phyloP scores from a whole-genome alignment of 2,797 vertebrate genomes.

The Enteromius thamalakanensis region DNA sequence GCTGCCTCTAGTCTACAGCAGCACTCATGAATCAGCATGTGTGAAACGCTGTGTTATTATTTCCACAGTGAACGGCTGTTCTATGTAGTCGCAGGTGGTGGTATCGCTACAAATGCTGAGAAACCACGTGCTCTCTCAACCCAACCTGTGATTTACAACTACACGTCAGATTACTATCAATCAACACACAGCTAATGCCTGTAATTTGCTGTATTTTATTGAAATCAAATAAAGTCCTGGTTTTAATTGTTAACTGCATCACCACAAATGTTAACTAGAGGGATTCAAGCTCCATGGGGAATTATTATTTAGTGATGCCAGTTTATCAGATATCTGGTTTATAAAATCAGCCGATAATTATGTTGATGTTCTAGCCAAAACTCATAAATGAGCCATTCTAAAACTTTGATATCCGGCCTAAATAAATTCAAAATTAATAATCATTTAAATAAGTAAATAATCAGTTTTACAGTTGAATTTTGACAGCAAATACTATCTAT shows the following conservation, averaged over 20 bases:
- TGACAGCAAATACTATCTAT: too few species aligned
- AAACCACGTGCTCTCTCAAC: conserved; percentile 41
- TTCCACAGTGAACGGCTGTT: not conserved
- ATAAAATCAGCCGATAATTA: not conserved
- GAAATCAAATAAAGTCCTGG: not conserved
- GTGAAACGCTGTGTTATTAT: conserved; percentile 7
- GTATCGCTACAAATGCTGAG: conserved; percentile 57
- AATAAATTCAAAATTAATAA: not conserved
- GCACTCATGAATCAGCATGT: not conserved
- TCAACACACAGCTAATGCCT: conserved; percentile 72
- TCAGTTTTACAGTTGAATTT: too few species aligned
- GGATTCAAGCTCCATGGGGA: not conserved
- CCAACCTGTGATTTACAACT: conserved; percentile 73
- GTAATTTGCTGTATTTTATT: conserved; percentile 58
- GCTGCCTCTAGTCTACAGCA: not conserved
- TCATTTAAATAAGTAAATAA: too few species aligned
- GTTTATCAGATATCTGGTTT: not conserved
- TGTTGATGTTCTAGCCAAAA: not conserved
- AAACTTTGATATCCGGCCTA: too few species aligned
- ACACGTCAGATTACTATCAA: conserved; percentile 72
- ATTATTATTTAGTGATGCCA: not conserved
- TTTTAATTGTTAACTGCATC: not conserved
- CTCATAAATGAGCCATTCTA: not conserved
- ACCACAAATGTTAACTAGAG: not conserved
- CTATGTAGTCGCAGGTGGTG: conserved; percentile 56